These are phyloP conservation scores for Musca vetustissima DNA, from an alignment of 1,140 invertebrate genomes.

Conservation along the genomic window DNA sequence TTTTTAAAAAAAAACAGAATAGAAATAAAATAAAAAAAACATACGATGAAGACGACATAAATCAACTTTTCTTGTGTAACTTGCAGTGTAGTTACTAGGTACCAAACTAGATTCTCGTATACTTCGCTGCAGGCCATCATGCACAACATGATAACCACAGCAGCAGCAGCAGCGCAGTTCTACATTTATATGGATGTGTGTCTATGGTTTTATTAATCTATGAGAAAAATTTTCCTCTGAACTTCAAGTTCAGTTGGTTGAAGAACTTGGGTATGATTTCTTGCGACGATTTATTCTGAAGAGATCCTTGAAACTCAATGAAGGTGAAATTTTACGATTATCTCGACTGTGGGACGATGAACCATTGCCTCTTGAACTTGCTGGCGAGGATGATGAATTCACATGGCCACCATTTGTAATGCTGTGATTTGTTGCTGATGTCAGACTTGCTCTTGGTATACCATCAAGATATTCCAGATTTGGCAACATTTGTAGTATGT, in stretches of 20 bases:
- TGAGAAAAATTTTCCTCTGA: conserved; percentile 1
- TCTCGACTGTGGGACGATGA: conserved; percentile 7
- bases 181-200: background rate
- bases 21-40: too few species aligned
- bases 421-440: background rate
- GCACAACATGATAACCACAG: too few species aligned
- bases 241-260: conserved; percentile 37
- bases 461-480: conserved; percentile 44
- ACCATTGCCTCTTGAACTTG: conserved; percentile 5
- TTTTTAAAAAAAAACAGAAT: too few species aligned
- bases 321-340: conserved; percentile 28
- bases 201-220: background rate
- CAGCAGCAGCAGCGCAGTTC: background rate
- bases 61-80: too few species aligned
- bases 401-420: background rate
- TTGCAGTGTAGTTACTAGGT: too few species aligned
- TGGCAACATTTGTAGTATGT: conserved; percentile 40
- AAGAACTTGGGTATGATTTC: conserved; percentile 39
- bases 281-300: conserved; percentile 37
- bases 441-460: conserved; percentile 16
- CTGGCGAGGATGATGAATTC: background rate
- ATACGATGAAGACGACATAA: too few species aligned
- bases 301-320: conserved; percentile 41
- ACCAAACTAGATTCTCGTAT: too few species aligned
- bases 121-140: too few species aligned